Percentiles rank a stretch among this genome's conserved stretches.
Evolutionary conservation across 1,140 invertebrate species (phyloP).

Genomic region (Drosophila nebulosa): DNA sequence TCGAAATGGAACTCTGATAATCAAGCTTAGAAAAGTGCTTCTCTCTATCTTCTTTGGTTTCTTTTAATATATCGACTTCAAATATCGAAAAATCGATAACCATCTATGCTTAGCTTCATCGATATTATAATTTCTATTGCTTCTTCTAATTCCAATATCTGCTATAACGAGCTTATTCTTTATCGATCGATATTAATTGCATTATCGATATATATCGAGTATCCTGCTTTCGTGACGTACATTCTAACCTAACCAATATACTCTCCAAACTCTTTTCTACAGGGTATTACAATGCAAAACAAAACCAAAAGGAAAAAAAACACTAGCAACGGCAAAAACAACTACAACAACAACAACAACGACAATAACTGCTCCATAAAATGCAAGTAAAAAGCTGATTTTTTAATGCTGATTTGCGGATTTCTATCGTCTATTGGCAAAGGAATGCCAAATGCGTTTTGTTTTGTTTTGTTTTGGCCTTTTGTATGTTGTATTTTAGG

Average conservation of each 20-base stretch:
- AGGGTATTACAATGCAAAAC: not conserved
- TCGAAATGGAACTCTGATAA: no score
- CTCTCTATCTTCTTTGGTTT: no score
- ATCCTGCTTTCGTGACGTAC: not conserved
- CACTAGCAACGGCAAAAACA: not conserved
- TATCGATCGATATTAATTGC: no score
- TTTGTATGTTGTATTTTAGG: not conserved
- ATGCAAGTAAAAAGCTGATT: conserved; percentile 9
- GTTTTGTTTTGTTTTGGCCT: conserved; percentile 1
- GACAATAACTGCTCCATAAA: not conserved
- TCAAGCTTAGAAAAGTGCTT: no score
- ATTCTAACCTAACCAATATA: not conserved
- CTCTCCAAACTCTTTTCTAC: not conserved
- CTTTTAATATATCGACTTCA: no score
- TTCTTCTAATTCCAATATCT: no score
- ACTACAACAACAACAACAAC: not conserved
- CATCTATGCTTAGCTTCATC: no score
- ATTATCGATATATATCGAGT: no score
- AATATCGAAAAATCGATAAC: no score
- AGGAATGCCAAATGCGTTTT: conserved; percentile 12
- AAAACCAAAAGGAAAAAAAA: not conserved
- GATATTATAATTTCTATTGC: no score
- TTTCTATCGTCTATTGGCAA: conserved; percentile 3
- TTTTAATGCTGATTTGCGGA: conserved; percentile 1
- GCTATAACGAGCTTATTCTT: no score